Percentiles rank a stretch among this genome's conserved stretches.
Conservation (phyloP, 2,797 vertebrate species). For the Pseudocheirus occidentalis region DNA sequence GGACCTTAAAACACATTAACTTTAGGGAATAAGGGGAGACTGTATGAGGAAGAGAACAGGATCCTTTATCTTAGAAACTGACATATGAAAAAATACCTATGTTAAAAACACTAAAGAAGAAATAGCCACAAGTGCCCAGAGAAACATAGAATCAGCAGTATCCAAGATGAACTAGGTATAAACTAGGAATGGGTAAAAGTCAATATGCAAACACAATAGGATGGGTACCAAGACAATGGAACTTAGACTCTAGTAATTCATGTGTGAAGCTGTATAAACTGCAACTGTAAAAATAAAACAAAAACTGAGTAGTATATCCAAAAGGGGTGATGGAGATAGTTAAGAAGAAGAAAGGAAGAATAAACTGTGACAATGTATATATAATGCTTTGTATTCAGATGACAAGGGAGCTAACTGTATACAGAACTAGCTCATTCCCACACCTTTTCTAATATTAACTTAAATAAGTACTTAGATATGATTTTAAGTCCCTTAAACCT, state of each 20-base stretch:
- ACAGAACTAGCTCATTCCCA: background rate
- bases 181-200: background rate
- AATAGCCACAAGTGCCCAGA: background rate
- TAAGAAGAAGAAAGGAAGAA: background rate
- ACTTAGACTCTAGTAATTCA: background rate
- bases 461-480: background rate
- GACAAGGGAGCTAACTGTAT: background rate
- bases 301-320: background rate
- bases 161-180: background rate
- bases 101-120: background rate
- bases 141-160: background rate
- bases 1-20: background rate
- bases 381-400: background rate
- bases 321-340: background rate
- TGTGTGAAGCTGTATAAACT: background rate
- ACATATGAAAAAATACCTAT: background rate
- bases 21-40: background rate
- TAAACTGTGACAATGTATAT: background rate
- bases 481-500: background rate
- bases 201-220: background rate
- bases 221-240: background rate
- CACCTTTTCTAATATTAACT: background rate
- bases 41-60: background rate
- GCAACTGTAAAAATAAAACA: background rate
- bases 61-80: background rate